A percentile compares a stretch with the other conserved stretches of the same genome.
phyloP scores from a whole-genome alignment of 1,140 invertebrate genomes.

The Dendrolimus punctatus region DNA sequence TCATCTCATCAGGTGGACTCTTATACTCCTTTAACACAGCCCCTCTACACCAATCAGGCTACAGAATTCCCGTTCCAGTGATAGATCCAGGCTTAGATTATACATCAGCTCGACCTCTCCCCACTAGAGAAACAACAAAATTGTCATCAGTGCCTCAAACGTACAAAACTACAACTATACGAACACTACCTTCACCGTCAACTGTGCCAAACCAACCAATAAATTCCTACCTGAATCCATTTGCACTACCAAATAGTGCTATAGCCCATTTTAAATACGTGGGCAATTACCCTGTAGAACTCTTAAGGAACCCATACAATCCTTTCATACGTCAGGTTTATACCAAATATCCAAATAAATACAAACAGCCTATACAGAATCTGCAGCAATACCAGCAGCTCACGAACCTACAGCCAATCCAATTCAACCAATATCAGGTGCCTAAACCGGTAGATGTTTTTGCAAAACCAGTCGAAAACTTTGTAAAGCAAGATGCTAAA shows the following conservation, averaged over 20 bases:
- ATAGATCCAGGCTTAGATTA: conserved; percentile 45
- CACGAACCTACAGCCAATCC: conserved; percentile 48
- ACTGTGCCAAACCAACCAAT: conserved; percentile 52
- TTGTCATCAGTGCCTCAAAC: conserved; percentile 62
- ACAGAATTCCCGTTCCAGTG: conserved; percentile 41
- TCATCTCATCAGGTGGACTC: conserved; percentile 50
- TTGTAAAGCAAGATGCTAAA: conserved; percentile 37
- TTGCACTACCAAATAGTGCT: conserved; percentile 42
- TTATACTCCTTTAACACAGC: conserved; percentile 43
- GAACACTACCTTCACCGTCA: conserved; percentile 39
- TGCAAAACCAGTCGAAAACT: conserved; percentile 44
- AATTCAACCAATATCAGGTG: conserved; percentile 52
- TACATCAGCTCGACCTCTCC: conserved; percentile 57
- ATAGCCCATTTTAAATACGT: conserved; percentile 48
- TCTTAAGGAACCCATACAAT: conserved; percentile 48
- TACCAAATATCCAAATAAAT: conserved; percentile 40
- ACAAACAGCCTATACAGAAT: conserved; percentile 39
- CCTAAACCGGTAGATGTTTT: conserved; percentile 49
- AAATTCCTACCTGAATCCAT: conserved; percentile 64
- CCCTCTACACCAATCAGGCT: conserved; percentile 40
- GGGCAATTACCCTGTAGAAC: conserved; percentile 48
- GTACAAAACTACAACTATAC: conserved; percentile 54
- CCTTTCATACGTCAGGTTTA: conserved; percentile 43
- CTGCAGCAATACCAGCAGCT: conserved; percentile 42
- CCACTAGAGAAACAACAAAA: conserved; percentile 56